Base-by-base conservation (phyloP, 2,797 vertebrate genomes). In the Tangara arthus region DNA sequence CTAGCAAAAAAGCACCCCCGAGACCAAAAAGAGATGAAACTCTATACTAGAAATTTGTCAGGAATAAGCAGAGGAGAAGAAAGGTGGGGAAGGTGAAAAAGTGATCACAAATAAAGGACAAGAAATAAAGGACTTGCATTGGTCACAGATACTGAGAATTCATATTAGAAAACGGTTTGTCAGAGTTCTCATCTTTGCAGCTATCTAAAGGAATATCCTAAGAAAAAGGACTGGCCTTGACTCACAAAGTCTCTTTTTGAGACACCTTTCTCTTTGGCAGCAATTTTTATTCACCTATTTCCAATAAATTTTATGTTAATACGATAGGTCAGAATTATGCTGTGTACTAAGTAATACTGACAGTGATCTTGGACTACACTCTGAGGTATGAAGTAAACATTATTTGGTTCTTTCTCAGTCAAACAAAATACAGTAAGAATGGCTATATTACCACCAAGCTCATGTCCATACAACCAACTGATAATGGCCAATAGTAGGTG, bases 1-100 rank as follows among this genome's bases (percentile, higher is more conserved):
- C 15, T 17, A 64, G 28, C 1, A 15, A 22, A 46, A 52, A 34
- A n/a, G 6, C 15, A 12, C 1, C 1, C 7, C 15, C 1, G 0
- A 72, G 30, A 12, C 5, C 8, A 52, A 35, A 75, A 68, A 26
- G 9, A 56, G 6, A 50, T 77, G 0, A 37, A 77, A 34, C 9
- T 20, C 9, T 21, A 57, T 8, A 69, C 22, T 30, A 19, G 21
- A 78, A 49, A 78, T 64, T 57, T 68, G 15, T n/a, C 34, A 72
- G 50, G 66, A 57, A 27, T 50, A 87, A 87, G 26, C 10, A 73
- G 32, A 39, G 10, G 44, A 91, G 52, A 87, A 42, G 42, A 42
- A 42, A 42, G 42, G 42, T 42, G 42, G 42, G 42, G 42, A 42
- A 32, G 15, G 66, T 32, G 27, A 3, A 21, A 47, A 86, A 42